Evolutionary conservation across 2,888 invertebrate species (phyloP), one percentile per base, ranked within the genome.

Genomic region (Epinotia ramella): DNA sequence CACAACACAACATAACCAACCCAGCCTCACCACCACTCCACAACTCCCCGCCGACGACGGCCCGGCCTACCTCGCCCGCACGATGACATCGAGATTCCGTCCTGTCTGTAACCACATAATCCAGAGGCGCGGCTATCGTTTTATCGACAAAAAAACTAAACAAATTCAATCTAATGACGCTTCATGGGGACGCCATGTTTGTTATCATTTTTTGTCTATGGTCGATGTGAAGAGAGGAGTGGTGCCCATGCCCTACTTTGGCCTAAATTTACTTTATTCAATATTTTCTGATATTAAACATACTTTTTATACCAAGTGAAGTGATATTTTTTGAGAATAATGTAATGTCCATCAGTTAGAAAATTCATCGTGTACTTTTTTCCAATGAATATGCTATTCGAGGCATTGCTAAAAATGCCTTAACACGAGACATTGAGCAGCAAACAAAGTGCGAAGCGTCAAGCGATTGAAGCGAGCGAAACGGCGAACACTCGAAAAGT

Each of bases 151-250:
- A 83, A 87, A 82, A 85, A 84, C 84, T 89, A 90, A 87, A 91
- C 87, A 89, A 86, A 86, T 85, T 82, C 78, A 77, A 83, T 78
- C 77, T 74, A 81, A 82, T 80, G 87, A 90, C 89, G 89, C 91
- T 89, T 80, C 80, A 82, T 76, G 72, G 80, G 80, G 88, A 91
- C 92, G 93, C 93, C 93, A 93, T 93, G 90, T 93, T 93, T 93
- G 89, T 91, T 93, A 85, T 91, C 88, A 89, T 87, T 76, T 82
- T 85, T 85, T 87, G 83, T 84, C 84, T 83, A 76, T 77, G 77
- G 73, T 70, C 77, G 69, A 78, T 68, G 59, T 75, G 65, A 57
- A 71, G 56, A 60, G 53, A 62, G 71, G 71, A 75, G 71, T 71
- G 66, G 71, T 67, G 56, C 66, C 74, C 46, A 9, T 59, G 46